Evolutionary conservation across 2,888 invertebrate species (phyloP).

Genomic region (Pristionchus fissidentatus): DNA sequence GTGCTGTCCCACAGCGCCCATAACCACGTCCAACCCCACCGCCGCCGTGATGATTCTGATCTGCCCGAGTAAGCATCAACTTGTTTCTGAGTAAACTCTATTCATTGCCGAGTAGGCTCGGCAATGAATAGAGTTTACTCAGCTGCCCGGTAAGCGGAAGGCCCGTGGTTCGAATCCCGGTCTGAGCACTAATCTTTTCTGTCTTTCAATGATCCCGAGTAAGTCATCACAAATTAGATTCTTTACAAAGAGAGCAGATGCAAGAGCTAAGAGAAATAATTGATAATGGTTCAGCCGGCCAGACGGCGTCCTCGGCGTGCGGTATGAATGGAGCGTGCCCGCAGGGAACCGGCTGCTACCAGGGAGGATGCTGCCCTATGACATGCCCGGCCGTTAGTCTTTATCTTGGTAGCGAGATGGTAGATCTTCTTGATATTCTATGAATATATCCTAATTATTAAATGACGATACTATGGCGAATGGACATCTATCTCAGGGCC

Average conservation of each 20-base stretch:
- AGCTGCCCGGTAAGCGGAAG: no score
- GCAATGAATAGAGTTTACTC: no score
- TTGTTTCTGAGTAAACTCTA: no score
- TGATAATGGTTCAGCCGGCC: conserved; percentile 58
- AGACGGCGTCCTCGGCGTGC: conserved; percentile 57
- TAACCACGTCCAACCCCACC: conserved; percentile 59
- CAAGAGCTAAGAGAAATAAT: neutral
- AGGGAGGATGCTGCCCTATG: conserved; percentile 72
- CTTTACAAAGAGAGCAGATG: no score
- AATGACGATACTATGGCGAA: neutral
- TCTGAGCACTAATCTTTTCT: no score
- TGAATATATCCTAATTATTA: neutral
- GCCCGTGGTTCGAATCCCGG: no score
- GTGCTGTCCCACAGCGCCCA: conserved; percentile 60
- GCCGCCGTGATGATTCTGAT: conserved; percentile 62
- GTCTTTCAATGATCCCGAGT: neutral
- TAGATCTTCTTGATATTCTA: neutral
- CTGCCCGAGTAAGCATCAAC: conserved; percentile 58
- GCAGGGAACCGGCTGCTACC: conserved; percentile 65
- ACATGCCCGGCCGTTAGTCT: conserved; percentile 62
- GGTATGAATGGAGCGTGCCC: conserved; percentile 52
- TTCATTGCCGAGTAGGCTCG: no score
- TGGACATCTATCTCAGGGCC: conserved; percentile 16
- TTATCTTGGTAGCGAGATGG: neutral
- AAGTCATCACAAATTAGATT: neutral